These are phyloP conservation scores for Trichonephila clavata DNA, from an alignment of 1,140 invertebrate species.

Conservation along the genomic window DNA sequence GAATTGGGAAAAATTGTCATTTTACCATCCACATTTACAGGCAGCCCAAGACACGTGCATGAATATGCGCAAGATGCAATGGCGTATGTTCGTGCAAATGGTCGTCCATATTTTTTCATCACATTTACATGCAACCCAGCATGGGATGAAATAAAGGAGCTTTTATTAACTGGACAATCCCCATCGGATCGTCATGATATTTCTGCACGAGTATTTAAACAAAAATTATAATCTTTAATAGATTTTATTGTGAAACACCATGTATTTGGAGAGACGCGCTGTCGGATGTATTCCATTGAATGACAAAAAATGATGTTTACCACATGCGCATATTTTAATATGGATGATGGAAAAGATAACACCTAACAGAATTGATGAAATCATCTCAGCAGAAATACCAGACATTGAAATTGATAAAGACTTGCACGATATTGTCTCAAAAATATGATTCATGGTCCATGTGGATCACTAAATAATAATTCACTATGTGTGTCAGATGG, in stretches of 20 bases:
- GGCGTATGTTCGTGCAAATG: constrained; percentile 50
- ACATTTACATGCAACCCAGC: constrained; percentile 76
- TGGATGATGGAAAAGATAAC: too few species aligned
- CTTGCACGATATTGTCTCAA: too few species aligned
- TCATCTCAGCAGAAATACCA: too few species aligned
- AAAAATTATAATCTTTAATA: constrained; percentile 79
- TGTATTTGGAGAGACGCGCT: constrained; percentile 62
- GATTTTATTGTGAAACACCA: constrained; percentile 27
- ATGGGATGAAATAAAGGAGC: constrained; percentile 78
- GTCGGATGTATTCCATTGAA: constrained; percentile 79
- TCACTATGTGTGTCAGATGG: too few species aligned
- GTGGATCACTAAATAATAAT: too few species aligned
- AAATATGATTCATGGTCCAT: too few species aligned
- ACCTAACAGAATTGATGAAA: too few species aligned
- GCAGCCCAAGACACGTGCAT: too few species aligned
- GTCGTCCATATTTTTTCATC: constrained; percentile 2
- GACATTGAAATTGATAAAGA: too few species aligned
- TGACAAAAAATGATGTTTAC: constrained; percentile 81
- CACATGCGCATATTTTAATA: too few species aligned
- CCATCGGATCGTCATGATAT: constrained; percentile 77
- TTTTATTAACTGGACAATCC: constrained; percentile 78
- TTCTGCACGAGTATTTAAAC: constrained; percentile 78
- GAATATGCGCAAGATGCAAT: constrained; percentile 69
- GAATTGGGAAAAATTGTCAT: too few species aligned
- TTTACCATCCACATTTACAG: too few species aligned